Conservation (phyloP, 2,888 invertebrate genomes). For the Nomada goodeniana region DNA sequence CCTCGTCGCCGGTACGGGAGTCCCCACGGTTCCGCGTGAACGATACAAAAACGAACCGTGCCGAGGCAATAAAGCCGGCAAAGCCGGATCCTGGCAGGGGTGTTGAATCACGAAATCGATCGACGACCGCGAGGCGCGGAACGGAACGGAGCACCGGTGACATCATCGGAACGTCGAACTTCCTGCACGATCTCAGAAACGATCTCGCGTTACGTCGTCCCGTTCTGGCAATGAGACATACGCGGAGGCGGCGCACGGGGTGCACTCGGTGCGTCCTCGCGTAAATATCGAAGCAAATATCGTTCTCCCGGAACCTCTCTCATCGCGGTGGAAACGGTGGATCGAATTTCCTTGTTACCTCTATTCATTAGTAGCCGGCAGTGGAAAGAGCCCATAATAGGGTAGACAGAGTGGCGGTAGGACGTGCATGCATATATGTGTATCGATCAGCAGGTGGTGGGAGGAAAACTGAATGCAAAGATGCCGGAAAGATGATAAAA, state of each 20-base stretch:
- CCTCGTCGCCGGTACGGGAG: neutral
- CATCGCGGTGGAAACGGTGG: no score
- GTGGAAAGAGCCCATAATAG: neutral
- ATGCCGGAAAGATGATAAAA: slow-evolving; percentile 33
- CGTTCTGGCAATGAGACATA: slow-evolving; percentile 61
- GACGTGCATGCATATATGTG: neutral
- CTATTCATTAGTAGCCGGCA: no score
- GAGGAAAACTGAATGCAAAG: slow-evolving; percentile 18
- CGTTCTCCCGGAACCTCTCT: neutral
- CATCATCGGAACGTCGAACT: slow-evolving; percentile 65
- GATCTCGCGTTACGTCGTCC: slow-evolving; percentile 43
- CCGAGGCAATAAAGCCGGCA: slow-evolving; percentile 38
- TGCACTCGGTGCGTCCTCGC: slow-evolving; percentile 30
- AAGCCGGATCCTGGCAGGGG: slow-evolving; percentile 36
- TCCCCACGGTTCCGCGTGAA: slow-evolving; percentile 16
- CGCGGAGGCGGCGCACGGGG: slow-evolving; percentile 45
- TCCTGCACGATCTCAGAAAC: slow-evolving; percentile 41
- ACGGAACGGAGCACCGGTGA: slow-evolving; percentile 31
- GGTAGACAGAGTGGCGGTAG: neutral
- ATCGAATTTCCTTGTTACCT: neutral
- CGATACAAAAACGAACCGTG: slow-evolving; percentile 34
- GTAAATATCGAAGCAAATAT: neutral
- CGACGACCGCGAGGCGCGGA: slow-evolving; percentile 18
- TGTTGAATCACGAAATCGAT: slow-evolving; percentile 51
- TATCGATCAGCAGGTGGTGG: slow-evolving; percentile 14